Base-by-base conservation (phyloP, 2,888 invertebrate genomes). In the Drosophila anomalata region DNA sequence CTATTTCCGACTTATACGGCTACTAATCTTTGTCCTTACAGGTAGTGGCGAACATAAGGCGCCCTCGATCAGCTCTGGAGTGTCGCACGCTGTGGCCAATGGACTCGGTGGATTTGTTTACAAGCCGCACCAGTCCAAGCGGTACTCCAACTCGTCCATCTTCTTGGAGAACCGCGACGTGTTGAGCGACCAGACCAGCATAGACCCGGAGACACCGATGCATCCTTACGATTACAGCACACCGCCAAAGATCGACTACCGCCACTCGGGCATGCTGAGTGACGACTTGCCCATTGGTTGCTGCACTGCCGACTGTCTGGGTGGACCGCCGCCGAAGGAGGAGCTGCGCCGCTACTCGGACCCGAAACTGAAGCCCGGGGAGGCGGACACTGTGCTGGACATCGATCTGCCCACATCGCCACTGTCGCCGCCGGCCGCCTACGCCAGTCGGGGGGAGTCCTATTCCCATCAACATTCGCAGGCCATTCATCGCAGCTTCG, bases 141-240 rank as follows among this genome's bases (percentile, higher is more conserved):
- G 91, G 70, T 91, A 91, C 86, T 92, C 92, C 48, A 91, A 91
- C 73, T 92, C 92, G 73, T 91, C 92, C 67, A 91, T 92, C 75
- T 92, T 92, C 70, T 78, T 92, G 75, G 92, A 92, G 87, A 92
- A 92, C 81, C 90, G 91, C 75, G 92, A 92, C 81, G 91, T 92
- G 79, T 89, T 92, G 62, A 91, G 91, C 73, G 92, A 92, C 77
- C 86, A 87, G 68, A 42, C 48, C 17, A 76, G 76, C 52, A 65
- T 87, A 46, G 87, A 84, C 56, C 74, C 82, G 61, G 83, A 84
- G 44, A 66, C 83, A 47, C 74, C 80, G 6, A 63, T 75, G 33
- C 70, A 68, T 20, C 63, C 84, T 26, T 85, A 78, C 55, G 89
- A 88, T 58, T 90, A 90, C 58, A 88, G 88, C 73, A 80, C 84